A percentile compares a stretch with the other conserved stretches of the same genome.
These are phyloP conservation scores for Paradoxurus hermaphroditus DNA, from an alignment of 2,113 vertebrate genomes.

Conservation along the genomic window DNA sequence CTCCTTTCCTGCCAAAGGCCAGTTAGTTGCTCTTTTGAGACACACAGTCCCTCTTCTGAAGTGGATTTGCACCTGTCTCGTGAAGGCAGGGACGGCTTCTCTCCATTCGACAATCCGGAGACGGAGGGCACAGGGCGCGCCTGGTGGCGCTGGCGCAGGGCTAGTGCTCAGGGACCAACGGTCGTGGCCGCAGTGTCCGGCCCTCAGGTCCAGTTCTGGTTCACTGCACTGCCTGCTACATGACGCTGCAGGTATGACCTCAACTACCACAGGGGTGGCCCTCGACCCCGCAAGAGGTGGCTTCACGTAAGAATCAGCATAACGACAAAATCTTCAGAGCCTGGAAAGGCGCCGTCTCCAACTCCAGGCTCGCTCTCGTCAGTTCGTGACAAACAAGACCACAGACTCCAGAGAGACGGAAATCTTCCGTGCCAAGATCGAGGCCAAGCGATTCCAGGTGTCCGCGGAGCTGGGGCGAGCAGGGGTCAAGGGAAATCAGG, in stretches of 20 bases:
- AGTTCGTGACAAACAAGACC: background rate
- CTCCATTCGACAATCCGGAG: background rate
- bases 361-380: background rate
- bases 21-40: background rate
- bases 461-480: too few species aligned
- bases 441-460: background rate
- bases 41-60: background rate
- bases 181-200: background rate
- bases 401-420: background rate
- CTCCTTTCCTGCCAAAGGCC: background rate
- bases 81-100: background rate
- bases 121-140: background rate
- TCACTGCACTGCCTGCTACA: background rate
- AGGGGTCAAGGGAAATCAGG: background rate
- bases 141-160: background rate
- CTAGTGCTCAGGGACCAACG: background rate
- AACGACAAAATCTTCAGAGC: too few species aligned
- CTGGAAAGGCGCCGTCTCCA: background rate
- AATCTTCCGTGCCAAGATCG: background rate
- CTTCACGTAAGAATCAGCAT: fast-evolving
- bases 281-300: background rate
- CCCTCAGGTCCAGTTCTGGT: background rate
- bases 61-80: background rate
- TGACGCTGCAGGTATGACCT: fast-evolving
- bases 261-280: too few species aligned